Percentiles rank a stretch among this genome's conserved stretches.
phyloP scores from a whole-genome alignment of 2,888 invertebrate genomes.

The Tachystola acroxantha region DNA sequence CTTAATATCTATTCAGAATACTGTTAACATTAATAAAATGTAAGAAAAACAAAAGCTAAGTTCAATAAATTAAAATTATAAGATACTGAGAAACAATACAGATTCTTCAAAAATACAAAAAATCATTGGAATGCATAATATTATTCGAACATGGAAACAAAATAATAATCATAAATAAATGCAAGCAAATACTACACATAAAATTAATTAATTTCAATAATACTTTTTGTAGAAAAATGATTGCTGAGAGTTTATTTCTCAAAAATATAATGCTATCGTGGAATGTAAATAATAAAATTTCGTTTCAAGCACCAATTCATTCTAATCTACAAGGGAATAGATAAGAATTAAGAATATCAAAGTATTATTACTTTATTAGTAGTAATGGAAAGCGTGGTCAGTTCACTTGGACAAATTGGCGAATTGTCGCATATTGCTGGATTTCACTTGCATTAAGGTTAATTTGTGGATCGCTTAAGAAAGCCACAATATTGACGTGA shows the following conservation, averaged over 20 bases:
- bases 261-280: conserved; percentile 9
- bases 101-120: conserved; percentile 33
- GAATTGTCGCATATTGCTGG: no score
- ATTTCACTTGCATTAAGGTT: no score
- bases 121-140: conserved; percentile 56
- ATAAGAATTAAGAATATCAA: no score
- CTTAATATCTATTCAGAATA: conserved; percentile 62
- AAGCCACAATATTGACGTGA: no score
- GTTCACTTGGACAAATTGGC: no score
- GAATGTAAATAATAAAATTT: conserved; percentile 20
- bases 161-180: conserved; percentile 24
- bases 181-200: conserved; percentile 26
- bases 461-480: no score
- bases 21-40: conserved; percentile 18
- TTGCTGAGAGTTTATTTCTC: neutral
- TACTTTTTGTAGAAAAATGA: neutral
- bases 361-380: no score
- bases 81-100: conserved; percentile 50
- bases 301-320: conserved; percentile 21
- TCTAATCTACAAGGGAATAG: conserved; percentile 2
- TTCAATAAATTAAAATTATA: conserved; percentile 21
- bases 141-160: conserved; percentile 14
- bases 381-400: no score
- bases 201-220: neutral
- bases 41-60: conserved; percentile 5